Percentiles rank a stretch among this genome's conserved stretches.
phyloP scores from a whole-genome alignment of 2,797 vertebrate species.

The Urophycis tenuis region DNA sequence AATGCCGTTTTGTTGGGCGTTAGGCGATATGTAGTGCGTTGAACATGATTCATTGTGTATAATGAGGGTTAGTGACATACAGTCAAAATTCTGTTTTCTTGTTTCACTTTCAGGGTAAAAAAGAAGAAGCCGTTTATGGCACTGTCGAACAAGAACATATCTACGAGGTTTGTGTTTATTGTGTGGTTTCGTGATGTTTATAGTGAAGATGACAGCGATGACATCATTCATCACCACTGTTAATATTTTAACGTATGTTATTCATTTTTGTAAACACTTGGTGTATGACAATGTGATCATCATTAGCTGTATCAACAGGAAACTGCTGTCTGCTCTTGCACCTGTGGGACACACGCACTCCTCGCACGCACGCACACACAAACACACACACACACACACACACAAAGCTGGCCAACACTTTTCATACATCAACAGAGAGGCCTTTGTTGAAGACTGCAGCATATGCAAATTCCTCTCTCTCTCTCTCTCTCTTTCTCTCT shows the following conservation, averaged over 20 bases:
- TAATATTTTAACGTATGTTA: background rate
- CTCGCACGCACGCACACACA: constrained; percentile 8
- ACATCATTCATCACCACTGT: background rate
- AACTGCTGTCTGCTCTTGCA: background rate
- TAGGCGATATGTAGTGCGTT: background rate
- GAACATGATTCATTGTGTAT: background rate
- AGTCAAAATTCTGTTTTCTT: background rate
- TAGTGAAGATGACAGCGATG: too few species aligned
- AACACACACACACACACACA: constrained; percentile 10
- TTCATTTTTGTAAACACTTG: background rate
- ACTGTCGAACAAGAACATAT: background rate
- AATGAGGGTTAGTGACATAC: background rate
- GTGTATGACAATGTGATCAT: background rate
- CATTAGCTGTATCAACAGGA: background rate
- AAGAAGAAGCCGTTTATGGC: constrained; percentile 76
- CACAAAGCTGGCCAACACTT: constrained; percentile 1
- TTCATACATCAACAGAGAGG: background rate
- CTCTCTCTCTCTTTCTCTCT: background rate
- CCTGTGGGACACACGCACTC: background rate
- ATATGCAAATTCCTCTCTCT: constrained; percentile 49
- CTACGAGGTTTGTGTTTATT: constrained; percentile 59
- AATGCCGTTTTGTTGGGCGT: background rate
- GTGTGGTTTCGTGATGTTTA: background rate
- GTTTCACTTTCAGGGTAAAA: constrained; percentile 40
- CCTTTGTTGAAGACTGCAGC: background rate